Evolutionary conservation across 2,797 vertebrate genomes (phyloP).

Genomic region (Sternotherus odoratus): DNA sequence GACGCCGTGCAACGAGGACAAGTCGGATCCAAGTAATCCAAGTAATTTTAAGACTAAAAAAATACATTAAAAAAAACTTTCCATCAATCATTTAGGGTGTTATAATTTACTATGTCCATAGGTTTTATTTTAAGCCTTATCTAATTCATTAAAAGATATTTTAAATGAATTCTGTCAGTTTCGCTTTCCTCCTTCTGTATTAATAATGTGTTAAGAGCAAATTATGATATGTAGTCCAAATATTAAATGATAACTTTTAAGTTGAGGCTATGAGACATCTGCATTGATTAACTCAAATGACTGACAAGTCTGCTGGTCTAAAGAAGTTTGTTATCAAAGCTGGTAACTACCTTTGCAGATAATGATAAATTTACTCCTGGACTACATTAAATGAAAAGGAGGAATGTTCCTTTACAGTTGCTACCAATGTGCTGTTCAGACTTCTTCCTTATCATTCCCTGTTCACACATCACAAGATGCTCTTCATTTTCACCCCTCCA

Average conservation of each 20-base stretch:
- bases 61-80: not conserved
- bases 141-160: not conserved
- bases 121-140: not conserved
- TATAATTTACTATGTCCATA: not conserved
- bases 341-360: not conserved
- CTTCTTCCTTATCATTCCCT: not conserved
- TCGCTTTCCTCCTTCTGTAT: not conserved
- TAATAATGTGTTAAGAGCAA: not conserved
- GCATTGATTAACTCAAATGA: not conserved
- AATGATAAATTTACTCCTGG: not conserved
- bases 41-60: no score
- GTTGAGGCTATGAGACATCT: not conserved
- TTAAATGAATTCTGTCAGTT: not conserved
- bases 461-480: not conserved
- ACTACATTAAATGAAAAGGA: not conserved
- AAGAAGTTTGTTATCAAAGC: not conserved
- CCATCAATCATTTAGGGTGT: not conserved
- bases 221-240: not conserved
- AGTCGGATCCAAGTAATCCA: no score
- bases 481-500: not conserved
- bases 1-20: no score
- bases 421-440: not conserved
- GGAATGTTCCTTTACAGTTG: not conserved
- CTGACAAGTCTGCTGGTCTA: not conserved
- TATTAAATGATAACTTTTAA: not conserved